phyloP scores from a whole-genome alignment of 2,888 invertebrate species.

The Elysia crispata region DNA sequence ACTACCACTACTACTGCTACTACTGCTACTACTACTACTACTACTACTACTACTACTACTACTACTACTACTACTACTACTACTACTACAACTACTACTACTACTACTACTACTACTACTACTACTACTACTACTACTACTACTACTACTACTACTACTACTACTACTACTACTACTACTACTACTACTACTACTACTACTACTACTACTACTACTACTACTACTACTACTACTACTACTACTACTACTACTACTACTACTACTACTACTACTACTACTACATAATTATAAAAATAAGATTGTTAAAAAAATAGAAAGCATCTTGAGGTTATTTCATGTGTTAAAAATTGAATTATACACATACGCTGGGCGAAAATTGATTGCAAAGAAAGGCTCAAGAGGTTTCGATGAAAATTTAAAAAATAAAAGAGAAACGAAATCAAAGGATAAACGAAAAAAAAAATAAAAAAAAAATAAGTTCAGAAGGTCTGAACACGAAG shows the following conservation, averaged over 20 bases:
- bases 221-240: slow-evolving; percentile 4
- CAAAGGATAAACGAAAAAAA: too few species aligned
- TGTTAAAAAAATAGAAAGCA: too few species aligned
- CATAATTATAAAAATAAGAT: too few species aligned
- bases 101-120: slow-evolving; percentile 4
- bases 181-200: slow-evolving; percentile 4
- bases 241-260: slow-evolving; percentile 9
- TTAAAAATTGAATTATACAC: too few species aligned
- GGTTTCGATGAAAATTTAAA: too few species aligned
- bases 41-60: slow-evolving; percentile 4
- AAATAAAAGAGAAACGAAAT: too few species aligned
- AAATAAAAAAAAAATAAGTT: too few species aligned
- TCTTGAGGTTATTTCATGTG: too few species aligned
- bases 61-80: slow-evolving; percentile 9
- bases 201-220: slow-evolving; percentile 4
- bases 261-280: slow-evolving; percentile 9
- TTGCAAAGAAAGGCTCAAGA: too few species aligned
- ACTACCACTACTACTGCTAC: slow-evolving; percentile 1
- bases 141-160: slow-evolving; percentile 9
- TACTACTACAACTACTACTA: background rate
- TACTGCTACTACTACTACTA: slow-evolving; percentile 1
- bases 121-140: slow-evolving; percentile 9
- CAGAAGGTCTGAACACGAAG: too few species aligned
- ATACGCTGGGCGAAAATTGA: too few species aligned
- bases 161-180: background rate